Conservation (phyloP, 2,113 vertebrate species). For the Periophthalmodon schlosseri region DNA sequence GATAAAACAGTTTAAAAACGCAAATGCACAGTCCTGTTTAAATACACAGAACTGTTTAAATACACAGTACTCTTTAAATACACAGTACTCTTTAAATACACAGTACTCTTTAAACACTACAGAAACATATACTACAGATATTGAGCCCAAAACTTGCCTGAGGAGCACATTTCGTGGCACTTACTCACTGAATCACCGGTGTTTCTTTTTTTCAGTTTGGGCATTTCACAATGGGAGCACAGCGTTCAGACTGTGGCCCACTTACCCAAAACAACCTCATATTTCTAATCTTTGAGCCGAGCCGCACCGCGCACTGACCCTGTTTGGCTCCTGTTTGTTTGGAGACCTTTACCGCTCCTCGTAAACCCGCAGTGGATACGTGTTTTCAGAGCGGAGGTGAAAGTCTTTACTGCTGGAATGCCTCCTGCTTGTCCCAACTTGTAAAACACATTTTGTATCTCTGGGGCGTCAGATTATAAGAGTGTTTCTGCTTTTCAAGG, state of each 20-base stretch:
- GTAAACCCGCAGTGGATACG: not conserved
- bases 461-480: constrained; percentile 15
- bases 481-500: constrained; percentile 30
- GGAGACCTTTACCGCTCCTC: not conserved
- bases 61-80: not conserved
- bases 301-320: too few species aligned
- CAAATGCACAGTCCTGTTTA: too few species aligned
- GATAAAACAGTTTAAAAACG: not conserved
- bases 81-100: too few species aligned
- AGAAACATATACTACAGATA: too few species aligned
- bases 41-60: not conserved
- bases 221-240: constrained; percentile 42
- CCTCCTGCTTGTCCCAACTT: constrained; percentile 55
- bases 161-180: not conserved
- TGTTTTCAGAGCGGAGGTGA: constrained; percentile 18
- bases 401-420: constrained; percentile 54
- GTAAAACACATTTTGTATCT: constrained; percentile 27
- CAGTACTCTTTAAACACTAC: not conserved
- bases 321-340: constrained; percentile 19
- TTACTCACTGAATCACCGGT: not conserved
- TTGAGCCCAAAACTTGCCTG: not conserved
- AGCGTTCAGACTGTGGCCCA: constrained; percentile 37
- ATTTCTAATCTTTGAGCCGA: constrained; percentile 50
- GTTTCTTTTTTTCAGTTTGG: constrained; percentile 4
- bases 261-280: constrained; percentile 45